Evolutionary conservation across 2,888 invertebrate genomes (phyloP).

Genomic region (Therioaphis trifolii): DNA sequence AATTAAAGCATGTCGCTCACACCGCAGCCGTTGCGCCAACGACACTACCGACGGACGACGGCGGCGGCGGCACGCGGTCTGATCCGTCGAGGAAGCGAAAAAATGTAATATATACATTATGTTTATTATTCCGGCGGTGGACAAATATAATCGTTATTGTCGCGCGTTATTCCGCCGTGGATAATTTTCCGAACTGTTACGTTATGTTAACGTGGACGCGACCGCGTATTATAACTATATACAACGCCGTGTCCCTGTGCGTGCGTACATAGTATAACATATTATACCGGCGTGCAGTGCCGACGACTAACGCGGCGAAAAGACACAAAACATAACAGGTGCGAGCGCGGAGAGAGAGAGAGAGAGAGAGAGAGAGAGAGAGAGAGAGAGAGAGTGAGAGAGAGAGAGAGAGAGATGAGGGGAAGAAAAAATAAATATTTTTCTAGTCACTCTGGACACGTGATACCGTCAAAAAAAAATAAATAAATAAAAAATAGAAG

Average conservation of each 20-base stretch:
- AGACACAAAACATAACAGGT: neutral
- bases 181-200: slow-evolving; percentile 33
- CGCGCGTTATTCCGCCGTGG: too few relatives aligned
- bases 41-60: too few relatives aligned
- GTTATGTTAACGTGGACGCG: neutral
- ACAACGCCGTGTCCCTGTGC: too few relatives aligned
- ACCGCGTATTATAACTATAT: too few relatives aligned
- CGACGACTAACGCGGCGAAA: neutral
- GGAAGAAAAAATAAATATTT: slow-evolving; percentile 7
- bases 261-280: too few relatives aligned
- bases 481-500: neutral
- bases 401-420: too few relatives aligned
- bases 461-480: too few relatives aligned
- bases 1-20: neutral
- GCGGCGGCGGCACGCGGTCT: too few relatives aligned
- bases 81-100: neutral
- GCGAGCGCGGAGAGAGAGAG: neutral
- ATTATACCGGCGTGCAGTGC: neutral
- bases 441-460: neutral
- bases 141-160: too few relatives aligned
- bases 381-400: too few relatives aligned
- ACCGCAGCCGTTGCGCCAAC: neutral
- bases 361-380: too few relatives aligned
- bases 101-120: too few relatives aligned
- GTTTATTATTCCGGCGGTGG: slow-evolving; percentile 34